A percentile compares a stretch with the other conserved stretches of the same genome.
Evolutionary conservation across 2,888 invertebrate species (phyloP).

Genomic region (Eristalis arbustorum): DNA sequence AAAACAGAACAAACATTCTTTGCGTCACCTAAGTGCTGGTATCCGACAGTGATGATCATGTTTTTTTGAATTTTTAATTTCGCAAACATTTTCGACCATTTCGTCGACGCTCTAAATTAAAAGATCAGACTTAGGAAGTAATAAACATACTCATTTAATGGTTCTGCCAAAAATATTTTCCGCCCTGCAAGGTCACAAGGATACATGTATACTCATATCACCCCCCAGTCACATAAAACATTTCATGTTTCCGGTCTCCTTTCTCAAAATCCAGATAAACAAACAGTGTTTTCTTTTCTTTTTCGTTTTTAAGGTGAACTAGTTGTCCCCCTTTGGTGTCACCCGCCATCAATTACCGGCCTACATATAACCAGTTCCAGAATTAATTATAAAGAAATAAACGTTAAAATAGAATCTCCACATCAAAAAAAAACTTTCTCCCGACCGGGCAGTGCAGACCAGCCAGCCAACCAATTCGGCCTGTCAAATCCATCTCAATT

Average conservation of each 20-base stretch:
- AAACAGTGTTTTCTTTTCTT: neutral
- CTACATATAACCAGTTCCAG: neutral
- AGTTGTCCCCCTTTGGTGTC: neutral
- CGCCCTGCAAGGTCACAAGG: neutral
- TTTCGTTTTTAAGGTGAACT: neutral
- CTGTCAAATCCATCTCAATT: conserved; percentile 37
- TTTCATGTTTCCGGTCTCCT: neutral
- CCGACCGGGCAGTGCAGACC: neutral
- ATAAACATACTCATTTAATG: neutral
- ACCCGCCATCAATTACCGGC: conserved; percentile 1
- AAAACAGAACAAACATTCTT: too few species aligned
- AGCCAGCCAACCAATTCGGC: neutral
- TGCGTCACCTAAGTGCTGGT: too few species aligned
- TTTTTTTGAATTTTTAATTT: too few species aligned
- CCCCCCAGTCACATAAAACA: neutral
- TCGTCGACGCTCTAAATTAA: neutral
- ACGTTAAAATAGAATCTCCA: neutral
- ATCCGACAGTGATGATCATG: too few species aligned
- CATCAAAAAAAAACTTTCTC: conserved; percentile 7
- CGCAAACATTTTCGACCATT: neutral
- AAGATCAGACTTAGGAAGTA: neutral
- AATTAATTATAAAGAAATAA: neutral
- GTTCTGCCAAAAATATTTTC: neutral
- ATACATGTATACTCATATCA: neutral
- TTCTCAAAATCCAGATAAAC: neutral